phyloP scores from a whole-genome alignment of 2,113 vertebrate genomes.

The Peromyscus maniculatus region DNA sequence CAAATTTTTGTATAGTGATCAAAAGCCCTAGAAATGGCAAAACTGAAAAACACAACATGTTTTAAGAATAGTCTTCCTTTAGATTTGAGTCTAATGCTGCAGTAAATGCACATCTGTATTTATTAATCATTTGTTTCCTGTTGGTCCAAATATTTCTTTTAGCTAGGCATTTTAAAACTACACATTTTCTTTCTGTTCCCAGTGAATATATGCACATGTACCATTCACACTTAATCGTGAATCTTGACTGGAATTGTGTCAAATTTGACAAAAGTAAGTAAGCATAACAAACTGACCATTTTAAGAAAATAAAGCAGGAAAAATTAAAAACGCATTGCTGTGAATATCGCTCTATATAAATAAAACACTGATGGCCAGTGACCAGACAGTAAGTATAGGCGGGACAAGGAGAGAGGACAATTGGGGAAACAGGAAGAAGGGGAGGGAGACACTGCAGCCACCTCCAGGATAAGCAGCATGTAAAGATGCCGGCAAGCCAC shows the following conservation, averaged over 20 bases:
- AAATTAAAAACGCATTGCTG: not conserved
- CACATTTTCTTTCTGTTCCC: not conserved
- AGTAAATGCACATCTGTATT: not conserved
- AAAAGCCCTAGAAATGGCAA: not conserved
- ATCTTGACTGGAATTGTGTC: not conserved
- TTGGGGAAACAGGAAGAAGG: no score
- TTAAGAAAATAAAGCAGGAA: not conserved
- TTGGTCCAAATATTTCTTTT: not conserved
- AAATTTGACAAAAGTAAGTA: not conserved
- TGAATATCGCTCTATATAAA: no score
- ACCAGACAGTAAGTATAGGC: no score
- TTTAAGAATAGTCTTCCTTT: not conserved
- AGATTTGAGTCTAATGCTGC: not conserved
- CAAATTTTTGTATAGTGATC: not conserved
- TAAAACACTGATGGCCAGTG: no score
- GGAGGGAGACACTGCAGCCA: no score
- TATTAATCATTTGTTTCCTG: not conserved
- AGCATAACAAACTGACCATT: not conserved
- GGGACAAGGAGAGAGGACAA: no score
- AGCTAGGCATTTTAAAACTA: not conserved
- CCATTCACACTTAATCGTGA: not conserved
- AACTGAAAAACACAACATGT: not conserved
- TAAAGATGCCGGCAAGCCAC: no score
- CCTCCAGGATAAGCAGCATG: no score
- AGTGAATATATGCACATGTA: not conserved